phyloP scores from a whole-genome alignment of 1,140 invertebrate genomes.

The Planococcus citri region DNA sequence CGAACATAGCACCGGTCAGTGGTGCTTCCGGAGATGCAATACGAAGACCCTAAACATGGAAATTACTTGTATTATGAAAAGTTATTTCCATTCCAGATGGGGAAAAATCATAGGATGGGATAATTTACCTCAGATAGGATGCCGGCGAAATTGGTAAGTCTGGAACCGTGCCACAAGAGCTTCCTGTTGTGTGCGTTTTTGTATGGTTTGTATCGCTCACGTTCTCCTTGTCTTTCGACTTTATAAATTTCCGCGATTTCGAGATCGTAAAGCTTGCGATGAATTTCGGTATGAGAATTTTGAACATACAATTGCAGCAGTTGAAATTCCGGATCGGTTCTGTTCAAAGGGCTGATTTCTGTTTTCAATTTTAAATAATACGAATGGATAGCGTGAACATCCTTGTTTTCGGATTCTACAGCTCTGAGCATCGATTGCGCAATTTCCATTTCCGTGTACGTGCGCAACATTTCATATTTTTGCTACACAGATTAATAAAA shows the following conservation, averaged over 20 bases:
- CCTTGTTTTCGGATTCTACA: slow-evolving; percentile 33
- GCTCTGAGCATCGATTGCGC: slow-evolving; percentile 75
- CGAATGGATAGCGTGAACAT: slow-evolving; percentile 58
- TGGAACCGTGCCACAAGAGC: slow-evolving; percentile 92
- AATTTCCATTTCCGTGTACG: slow-evolving; percentile 68
- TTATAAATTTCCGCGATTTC: slow-evolving; percentile 59
- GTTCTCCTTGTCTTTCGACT: slow-evolving; percentile 64
- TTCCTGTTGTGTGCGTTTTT: slow-evolving; percentile 70
- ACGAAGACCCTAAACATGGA: slow-evolving; percentile 58
- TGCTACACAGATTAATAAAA: slow-evolving; percentile 33
- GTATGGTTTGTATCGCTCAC: slow-evolving; percentile 68
- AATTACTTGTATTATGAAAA: neutral
- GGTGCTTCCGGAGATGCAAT: slow-evolving; percentile 94
- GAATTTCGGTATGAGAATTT: slow-evolving; percentile 81
- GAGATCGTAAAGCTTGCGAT: slow-evolving; percentile 60
- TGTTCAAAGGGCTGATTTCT: slow-evolving; percentile 61
- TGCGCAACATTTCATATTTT: slow-evolving; percentile 85
- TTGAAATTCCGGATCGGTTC: slow-evolving; percentile 56
- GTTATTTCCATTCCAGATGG: neutral
- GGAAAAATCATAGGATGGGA: slow-evolving; percentile 10
- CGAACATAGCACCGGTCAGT: slow-evolving; percentile 96
- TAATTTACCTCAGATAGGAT: slow-evolving; percentile 71
- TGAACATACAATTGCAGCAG: slow-evolving; percentile 62
- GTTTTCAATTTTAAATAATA: slow-evolving; percentile 86
- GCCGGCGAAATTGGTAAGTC: slow-evolving; percentile 86